Evolutionary conservation across 2,113 vertebrate species (phyloP), one percentile per base, ranked within the genome.

Genomic region (Hemiprocne comata): DNA sequence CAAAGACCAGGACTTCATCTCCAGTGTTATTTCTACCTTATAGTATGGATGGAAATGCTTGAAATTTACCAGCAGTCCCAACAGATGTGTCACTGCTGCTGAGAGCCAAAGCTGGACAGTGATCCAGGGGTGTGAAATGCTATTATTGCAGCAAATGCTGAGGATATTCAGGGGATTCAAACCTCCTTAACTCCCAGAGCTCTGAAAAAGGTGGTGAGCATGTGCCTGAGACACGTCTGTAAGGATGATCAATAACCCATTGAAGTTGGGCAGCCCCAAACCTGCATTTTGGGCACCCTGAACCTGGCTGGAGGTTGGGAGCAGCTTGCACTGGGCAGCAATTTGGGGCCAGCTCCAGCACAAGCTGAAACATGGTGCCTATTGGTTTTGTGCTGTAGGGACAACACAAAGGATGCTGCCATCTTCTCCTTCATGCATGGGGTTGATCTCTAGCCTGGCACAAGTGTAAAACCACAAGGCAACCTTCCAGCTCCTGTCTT

Each of bases 171-270:
- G 13, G 53, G 10, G 28, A 77, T 67, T 90, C 60, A 78, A 36
- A 71, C 11, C 21, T 82, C 55, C 55, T 71, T 48, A 73, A 13
- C 9, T 29, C 7, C 31, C 17, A 53, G n/a, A 51, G 29, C 46
- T 55, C 20, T 62, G 64, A 38, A 74, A 82, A 58, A 62, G 55
- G 64, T 0, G 0, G 53, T 0, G 0, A 75, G 54, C 0, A 0
- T 17, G 9, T 66, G 24, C 26, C 42, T 6, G 4, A 28, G 17
- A 17, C 4, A 1, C 2, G 24, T 8, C 53, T 17, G 26, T 7
- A 44, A 19, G 1, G 18, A 64, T 18, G n/a, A 33, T 9, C 28
- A 10, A 17, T 23, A 50, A n/a, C 69, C 18, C 3, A 3, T 3
- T 53, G 51, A 24, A 48, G 36, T 4, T 36, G 31, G 36, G 38